A percentile compares a stretch with the other conserved stretches of the same genome.
phyloP scores from a whole-genome alignment of 2,888 invertebrate genomes.

The Lamellibrachia columna region DNA sequence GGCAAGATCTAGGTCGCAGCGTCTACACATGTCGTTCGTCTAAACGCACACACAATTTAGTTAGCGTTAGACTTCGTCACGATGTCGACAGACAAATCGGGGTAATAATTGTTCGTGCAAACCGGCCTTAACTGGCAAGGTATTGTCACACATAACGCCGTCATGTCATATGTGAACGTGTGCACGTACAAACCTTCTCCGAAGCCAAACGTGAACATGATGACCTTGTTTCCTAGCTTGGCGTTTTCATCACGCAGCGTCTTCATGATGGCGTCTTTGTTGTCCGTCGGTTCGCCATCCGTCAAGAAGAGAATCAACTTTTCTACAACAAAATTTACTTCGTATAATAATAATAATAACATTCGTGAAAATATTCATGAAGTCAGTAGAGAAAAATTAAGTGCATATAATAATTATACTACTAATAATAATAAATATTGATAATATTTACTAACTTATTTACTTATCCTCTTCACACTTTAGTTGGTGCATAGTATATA shows the following conservation, averaged over 20 bases:
- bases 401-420: too few species aligned
- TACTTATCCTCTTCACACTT: too few species aligned
- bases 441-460: too few species aligned
- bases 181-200: background rate
- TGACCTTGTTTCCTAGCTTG: background rate
- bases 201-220: background rate
- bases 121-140: background rate
- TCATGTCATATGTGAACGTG: background rate
- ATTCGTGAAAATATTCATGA: too few species aligned
- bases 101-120: background rate
- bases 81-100: background rate
- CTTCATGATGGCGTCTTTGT: background rate
- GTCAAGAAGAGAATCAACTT: conserved; percentile 3
- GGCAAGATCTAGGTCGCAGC: background rate
- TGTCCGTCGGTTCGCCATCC: background rate
- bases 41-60: background rate
- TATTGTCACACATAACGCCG: background rate
- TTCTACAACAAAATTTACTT: background rate
- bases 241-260: background rate
- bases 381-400: too few species aligned
- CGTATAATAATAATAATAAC: too few species aligned
- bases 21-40: background rate
- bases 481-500: too few species aligned
- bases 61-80: background rate
- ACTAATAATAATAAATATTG: too few species aligned